Base-by-base conservation (phyloP, 1,140 invertebrate genomes). In the Matsumurasca onukii region DNA sequence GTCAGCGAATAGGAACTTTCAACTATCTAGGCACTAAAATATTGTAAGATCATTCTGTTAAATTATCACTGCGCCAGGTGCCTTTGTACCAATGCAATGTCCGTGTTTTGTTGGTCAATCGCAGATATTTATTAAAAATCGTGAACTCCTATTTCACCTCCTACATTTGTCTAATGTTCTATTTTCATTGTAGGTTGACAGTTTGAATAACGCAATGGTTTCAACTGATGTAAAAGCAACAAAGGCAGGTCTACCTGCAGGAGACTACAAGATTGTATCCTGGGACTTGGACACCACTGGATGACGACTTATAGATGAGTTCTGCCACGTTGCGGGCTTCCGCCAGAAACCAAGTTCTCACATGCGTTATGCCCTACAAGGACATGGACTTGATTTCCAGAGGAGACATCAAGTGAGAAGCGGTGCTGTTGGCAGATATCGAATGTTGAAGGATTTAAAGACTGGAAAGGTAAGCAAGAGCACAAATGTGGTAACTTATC, bases 331-430 rank as follows among this genome's bases (percentile, higher is more conserved):
- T 72, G 82, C 81, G 15, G 80, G 77, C 0, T 84, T 81, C 73
- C 87, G 1, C 85, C 86, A 3, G 81, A 80, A 49, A 82, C 83
- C 9, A 80, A 85, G 62, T 93, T 91, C 76, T 86, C 88, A 1
- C 91, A 93, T 93, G 93, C 76, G 90, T 93, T 59, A 93, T 94
- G 91, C 91, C 92, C 1, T 89, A 89, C 77, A 87, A 88, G 66
- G 88, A 93, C 78, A 79, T 93, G 48, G 89, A 87, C 77, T 85
- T 85, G 13, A 82, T 86, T n/a, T 87, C 89, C 1, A 84, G 45
- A 84, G 88, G 61, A 85, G 89, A 31, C 89, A 92, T 79, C 88
- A 87, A 74, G 85, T 93, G 69, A 84, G 88, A 69, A 88, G 93
- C 15, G 87, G 91, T 69, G 92, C 88, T 71, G 88, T 90, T 66